A percentile compares a stretch with the other conserved stretches of the same genome.
Evolutionary conservation across 2,113 vertebrate species (phyloP).

Genomic region (Cyanoderma ruficeps): DNA sequence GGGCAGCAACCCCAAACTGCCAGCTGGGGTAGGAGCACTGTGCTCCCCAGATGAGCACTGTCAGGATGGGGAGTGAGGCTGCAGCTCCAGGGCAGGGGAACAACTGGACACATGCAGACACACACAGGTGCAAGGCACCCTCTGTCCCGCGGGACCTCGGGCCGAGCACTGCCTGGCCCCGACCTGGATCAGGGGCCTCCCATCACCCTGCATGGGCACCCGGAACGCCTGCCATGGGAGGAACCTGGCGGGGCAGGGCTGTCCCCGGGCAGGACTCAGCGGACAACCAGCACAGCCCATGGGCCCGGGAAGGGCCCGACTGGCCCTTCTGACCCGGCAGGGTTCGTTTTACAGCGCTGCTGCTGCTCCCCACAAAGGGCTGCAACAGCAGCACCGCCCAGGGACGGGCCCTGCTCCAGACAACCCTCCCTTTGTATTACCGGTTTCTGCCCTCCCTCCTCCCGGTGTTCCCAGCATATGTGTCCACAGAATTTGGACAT

Average conservation of each 20-base stretch:
- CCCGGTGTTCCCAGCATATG: not conserved
- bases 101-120: no score
- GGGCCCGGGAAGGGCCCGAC: not conserved
- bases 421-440: no score
- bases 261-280: not conserved
- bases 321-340: not conserved
- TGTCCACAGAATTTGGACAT: not conserved
- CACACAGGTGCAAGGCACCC: rapidly evolving
- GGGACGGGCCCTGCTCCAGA: not conserved
- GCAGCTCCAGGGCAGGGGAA: not conserved
- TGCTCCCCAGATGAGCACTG: not conserved
- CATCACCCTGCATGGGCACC: not conserved
- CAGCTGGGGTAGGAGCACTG: not conserved
- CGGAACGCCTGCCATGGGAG: not conserved
- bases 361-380: not conserved
- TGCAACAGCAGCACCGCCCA: not conserved
- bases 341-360: not conserved
- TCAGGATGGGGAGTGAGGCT: rapidly evolving
- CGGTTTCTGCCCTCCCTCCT: no score
- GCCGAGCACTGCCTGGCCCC: not conserved
- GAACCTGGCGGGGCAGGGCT: not conserved
- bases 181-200: no score
- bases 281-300: not conserved
- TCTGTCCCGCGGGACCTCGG: not conserved
- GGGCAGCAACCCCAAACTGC: not conserved